These are phyloP conservation scores for Pomacea canaliculata DNA, from an alignment of 2,888 invertebrate species.

Conservation along the genomic window DNA sequence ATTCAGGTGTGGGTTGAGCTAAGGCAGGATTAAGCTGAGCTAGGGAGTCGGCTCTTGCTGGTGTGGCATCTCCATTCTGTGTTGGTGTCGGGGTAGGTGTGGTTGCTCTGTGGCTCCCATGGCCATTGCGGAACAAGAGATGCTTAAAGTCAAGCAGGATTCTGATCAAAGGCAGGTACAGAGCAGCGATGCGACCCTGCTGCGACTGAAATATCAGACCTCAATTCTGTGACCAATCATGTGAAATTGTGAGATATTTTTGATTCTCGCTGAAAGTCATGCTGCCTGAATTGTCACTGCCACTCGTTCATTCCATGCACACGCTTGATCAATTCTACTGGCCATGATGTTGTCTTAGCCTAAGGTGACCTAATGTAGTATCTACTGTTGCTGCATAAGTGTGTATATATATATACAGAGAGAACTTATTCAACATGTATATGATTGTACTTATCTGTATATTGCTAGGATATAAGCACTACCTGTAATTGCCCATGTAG, in stretches of 20 bases:
- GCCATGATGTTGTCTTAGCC: too few relatives aligned
- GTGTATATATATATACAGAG: too few relatives aligned
- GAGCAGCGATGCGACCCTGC: constrained; percentile 84
- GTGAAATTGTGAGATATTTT: not conserved
- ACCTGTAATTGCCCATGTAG: too few relatives aligned
- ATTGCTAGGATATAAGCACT: too few relatives aligned
- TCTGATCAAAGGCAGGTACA: constrained; percentile 92
- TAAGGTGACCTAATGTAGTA: too few relatives aligned
- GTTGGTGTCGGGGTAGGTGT: constrained; percentile 29
- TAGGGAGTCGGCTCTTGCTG: constrained; percentile 27
- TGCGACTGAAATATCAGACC: constrained; percentile 72
- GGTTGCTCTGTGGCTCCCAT: constrained; percentile 30
- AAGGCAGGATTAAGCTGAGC: constrained; percentile 29
- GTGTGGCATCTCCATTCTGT: constrained; percentile 39
- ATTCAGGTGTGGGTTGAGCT: constrained; percentile 29
- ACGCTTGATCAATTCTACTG: too few relatives aligned
- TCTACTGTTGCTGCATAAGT: too few relatives aligned
- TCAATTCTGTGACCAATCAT: not conserved
- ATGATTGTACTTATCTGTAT: too few relatives aligned
- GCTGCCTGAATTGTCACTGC: too few relatives aligned
- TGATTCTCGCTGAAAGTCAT: too few relatives aligned
- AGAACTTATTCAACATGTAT: too few relatives aligned
- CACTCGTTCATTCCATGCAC: too few relatives aligned
- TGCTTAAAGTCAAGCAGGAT: constrained; percentile 89
- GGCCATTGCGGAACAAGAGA: constrained; percentile 73